Evolutionary conservation across 2,888 invertebrate species (phyloP).

Genomic region (Chrysolina haemoptera): DNA sequence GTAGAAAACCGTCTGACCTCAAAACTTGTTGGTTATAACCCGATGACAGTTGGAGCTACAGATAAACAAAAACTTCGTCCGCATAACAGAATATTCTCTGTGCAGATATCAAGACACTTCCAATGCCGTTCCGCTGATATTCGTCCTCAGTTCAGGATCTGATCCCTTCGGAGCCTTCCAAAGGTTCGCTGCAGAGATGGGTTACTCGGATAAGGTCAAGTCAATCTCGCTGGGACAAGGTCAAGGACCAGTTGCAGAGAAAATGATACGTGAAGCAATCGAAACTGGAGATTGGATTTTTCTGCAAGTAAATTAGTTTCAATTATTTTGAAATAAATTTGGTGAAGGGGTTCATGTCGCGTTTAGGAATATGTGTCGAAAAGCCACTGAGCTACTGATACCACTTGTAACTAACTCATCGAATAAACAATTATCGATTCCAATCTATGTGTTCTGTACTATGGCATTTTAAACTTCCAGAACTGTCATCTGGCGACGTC

Average conservation of each 20-base stretch:
- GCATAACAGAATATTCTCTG: slow-evolving; percentile 38
- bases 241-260: slow-evolving; percentile 91
- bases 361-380: too few relatives aligned
- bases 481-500: slow-evolving; percentile 95
- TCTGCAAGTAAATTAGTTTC: slow-evolving; percentile 75
- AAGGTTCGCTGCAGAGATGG: slow-evolving; percentile 85
- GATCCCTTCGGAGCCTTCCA: slow-evolving; percentile 90
- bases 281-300: slow-evolving; percentile 90
- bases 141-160: slow-evolving; percentile 90
- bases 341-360: too few relatives aligned
- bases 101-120: slow-evolving; percentile 82
- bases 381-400: too few relatives aligned
- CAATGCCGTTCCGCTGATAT: slow-evolving; percentile 83
- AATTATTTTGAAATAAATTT: too few relatives aligned
- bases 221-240: slow-evolving; percentile 94
- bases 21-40: too few relatives aligned
- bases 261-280: slow-evolving; percentile 81
- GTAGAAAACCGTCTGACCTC: too few relatives aligned
- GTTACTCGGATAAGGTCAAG: slow-evolving; percentile 78
- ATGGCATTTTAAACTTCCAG: slow-evolving; percentile 69
- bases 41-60: too few relatives aligned
- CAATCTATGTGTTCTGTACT: not conserved
- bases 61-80: too few relatives aligned
- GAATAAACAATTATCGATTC: too few relatives aligned
- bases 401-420: too few relatives aligned